These are phyloP conservation scores for Pangasius sanitwongsei DNA, from an alignment of 2,797 vertebrate species.

Conservation along the genomic window DNA sequence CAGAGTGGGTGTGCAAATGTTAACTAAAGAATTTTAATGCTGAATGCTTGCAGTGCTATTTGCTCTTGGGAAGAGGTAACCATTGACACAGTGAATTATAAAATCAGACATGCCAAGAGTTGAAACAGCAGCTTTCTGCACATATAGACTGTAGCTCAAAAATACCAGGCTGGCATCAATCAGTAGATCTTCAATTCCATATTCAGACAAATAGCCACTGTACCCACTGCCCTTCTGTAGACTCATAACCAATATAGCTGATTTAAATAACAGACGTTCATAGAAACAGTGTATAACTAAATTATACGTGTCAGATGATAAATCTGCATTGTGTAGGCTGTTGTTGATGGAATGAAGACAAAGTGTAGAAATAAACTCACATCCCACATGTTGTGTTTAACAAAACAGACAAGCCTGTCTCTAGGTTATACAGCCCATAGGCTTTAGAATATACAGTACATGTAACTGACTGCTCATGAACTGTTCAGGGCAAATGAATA, in stretches of 20 bases:
- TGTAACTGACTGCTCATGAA: not conserved
- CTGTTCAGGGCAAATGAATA: not conserved
- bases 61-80: not conserved
- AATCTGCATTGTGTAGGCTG: not conserved
- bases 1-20: not conserved
- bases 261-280: constrained; percentile 3
- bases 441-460: not conserved
- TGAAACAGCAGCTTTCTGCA: constrained; percentile 29
- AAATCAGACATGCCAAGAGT: constrained; percentile 2
- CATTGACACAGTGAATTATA: not conserved
- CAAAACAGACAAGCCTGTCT: not conserved
- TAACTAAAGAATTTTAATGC: not conserved
- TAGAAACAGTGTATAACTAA: not conserved
- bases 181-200: not conserved
- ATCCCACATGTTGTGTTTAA: not conserved
- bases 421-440: not conserved
- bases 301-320: not conserved
- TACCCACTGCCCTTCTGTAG: not conserved
- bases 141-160: not conserved
- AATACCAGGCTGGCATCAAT: constrained; percentile 21
- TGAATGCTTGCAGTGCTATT: constrained; percentile 10
- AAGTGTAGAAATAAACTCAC: not conserved
- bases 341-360: not conserved
- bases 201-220: not conserved
- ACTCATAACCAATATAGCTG: not conserved